Evolutionary conservation across 2,888 invertebrate species (phyloP).

Genomic region (Rotaria socialis): DNA sequence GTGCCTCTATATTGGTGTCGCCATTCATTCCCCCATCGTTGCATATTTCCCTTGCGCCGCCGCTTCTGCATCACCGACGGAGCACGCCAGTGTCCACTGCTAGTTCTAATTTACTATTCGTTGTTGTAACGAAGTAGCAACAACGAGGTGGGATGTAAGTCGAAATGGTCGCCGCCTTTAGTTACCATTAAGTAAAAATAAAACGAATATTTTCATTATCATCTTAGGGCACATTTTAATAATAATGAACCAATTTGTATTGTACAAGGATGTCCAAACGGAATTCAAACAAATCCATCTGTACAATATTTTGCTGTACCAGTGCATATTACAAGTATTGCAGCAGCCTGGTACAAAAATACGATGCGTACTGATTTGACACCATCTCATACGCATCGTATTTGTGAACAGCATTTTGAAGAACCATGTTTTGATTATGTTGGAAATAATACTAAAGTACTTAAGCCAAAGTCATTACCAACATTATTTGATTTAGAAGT

Average conservation of each 20-base stretch:
- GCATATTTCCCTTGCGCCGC: slow-evolving; percentile 5
- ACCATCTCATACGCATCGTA: slow-evolving; percentile 38
- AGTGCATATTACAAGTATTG: slow-evolving; percentile 6
- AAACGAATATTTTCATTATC: neutral
- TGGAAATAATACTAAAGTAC: slow-evolving; percentile 34
- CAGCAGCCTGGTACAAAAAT: slow-evolving; percentile 45
- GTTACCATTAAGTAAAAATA: neutral
- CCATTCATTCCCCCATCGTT: slow-evolving; percentile 29
- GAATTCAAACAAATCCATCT: slow-evolving; percentile 31
- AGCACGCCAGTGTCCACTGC: slow-evolving; percentile 32
- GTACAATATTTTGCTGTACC: slow-evolving; percentile 44
- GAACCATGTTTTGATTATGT: slow-evolving; percentile 45
- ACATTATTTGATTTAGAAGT: slow-evolving; percentile 46
- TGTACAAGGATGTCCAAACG: slow-evolving; percentile 46
- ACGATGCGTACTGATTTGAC: slow-evolving; percentile 44
- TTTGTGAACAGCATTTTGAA: slow-evolving; percentile 46
- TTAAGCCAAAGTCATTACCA: slow-evolving; percentile 44
- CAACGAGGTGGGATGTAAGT: slow-evolving; percentile 29
- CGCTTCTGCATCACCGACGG: slow-evolving; percentile 29
- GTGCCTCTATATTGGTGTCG: slow-evolving; percentile 7
- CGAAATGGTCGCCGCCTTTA: neutral
- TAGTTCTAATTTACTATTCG: slow-evolving; percentile 32
- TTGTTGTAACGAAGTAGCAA: slow-evolving; percentile 27
- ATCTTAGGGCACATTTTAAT: slow-evolving; percentile 8
- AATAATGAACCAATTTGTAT: slow-evolving; percentile 40